Base-by-base conservation (phyloP, 2,797 vertebrate genomes). In the Ambastaia sidthimunki region DNA sequence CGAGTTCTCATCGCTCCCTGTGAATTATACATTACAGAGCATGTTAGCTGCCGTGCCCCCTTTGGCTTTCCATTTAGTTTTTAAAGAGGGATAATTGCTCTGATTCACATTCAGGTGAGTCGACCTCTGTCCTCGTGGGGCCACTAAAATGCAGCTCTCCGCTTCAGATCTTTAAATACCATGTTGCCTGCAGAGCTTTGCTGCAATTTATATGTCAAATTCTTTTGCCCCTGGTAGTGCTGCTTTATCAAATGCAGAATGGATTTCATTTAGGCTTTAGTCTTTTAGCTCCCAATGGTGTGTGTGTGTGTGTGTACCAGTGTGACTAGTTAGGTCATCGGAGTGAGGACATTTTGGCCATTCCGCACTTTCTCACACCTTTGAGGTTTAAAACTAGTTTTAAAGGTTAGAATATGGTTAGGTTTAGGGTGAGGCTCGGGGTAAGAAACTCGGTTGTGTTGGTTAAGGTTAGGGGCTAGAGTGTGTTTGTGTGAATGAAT, bases 91-190 rank as follows among this genome's bases (percentile, higher is more conserved):
- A 80, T 91, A 90, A 91, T 92, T 89, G 88, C 89, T 89, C 89
- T 88, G 84, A 91, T 91, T 86, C 85, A 80, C 87, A 89, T 89
- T 88, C 88, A 85, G 88, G 81, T 85, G 84, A 79, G 66, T 50
- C 86, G 80, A 86, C 88, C 86, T 87, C 82, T 67, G 74, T 19
- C 7, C 78, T 65, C 66, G 13, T 47, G 63, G 74, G 74, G 25
- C 71, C 44, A 4, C n/a, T 62, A 41, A 66, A 65, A 41, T 25
- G 18, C n/a, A 10, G 16, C 13, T 13, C 60, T 72, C 13, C 0
- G 19, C 80, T 62, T 78, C 15, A 78, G 80, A 82, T 76, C 67
- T 77, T 67, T 82, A 78, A 86, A 80, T 69, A 82, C 68, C 63
- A 44, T 19, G 55, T 48, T 60, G 48, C 78, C 66, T 13, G 44